Conservation (phyloP, 2,888 invertebrate species). For the Thecocarcelia acutangulata region DNA sequence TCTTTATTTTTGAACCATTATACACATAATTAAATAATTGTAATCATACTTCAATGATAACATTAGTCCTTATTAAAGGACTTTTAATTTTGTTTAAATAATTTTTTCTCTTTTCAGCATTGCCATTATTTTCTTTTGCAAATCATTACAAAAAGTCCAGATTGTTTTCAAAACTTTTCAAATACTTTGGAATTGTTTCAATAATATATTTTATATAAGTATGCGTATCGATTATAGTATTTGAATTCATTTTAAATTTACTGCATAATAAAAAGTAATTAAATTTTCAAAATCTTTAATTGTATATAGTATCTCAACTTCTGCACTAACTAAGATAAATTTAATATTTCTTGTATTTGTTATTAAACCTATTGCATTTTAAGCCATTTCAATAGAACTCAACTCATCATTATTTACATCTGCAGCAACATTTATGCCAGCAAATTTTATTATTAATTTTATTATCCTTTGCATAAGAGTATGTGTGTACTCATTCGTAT, state of each 20-base stretch:
- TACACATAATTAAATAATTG: too few species aligned
- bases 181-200: too few species aligned
- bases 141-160: too few species aligned
- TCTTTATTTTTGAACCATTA: too few species aligned
- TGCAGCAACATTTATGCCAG: not conserved
- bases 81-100: too few species aligned
- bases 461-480: not conserved
- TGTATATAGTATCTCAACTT: not conserved
- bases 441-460: constrained; percentile 12
- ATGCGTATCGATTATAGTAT: constrained; percentile 3
- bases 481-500: not conserved
- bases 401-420: constrained; percentile 39
- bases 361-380: constrained; percentile 6
- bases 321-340: not conserved
- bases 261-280: constrained; percentile 4
- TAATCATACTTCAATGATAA: too few species aligned
- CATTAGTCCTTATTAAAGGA: too few species aligned
- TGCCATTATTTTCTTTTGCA: too few species aligned
- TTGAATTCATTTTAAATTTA: constrained; percentile 14
- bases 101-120: too few species aligned
- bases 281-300: constrained; percentile 8
- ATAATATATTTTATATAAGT: too few species aligned
- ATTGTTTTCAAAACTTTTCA: too few species aligned
- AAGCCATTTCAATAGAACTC: constrained; percentile 33
- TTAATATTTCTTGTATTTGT: constrained; percentile 24